A percentile compares a stretch with the other conserved stretches of the same genome.
These are phyloP conservation scores for Pteronotus mesoamericanus DNA, from an alignment of 2,797 vertebrate species.

Conservation along the genomic window DNA sequence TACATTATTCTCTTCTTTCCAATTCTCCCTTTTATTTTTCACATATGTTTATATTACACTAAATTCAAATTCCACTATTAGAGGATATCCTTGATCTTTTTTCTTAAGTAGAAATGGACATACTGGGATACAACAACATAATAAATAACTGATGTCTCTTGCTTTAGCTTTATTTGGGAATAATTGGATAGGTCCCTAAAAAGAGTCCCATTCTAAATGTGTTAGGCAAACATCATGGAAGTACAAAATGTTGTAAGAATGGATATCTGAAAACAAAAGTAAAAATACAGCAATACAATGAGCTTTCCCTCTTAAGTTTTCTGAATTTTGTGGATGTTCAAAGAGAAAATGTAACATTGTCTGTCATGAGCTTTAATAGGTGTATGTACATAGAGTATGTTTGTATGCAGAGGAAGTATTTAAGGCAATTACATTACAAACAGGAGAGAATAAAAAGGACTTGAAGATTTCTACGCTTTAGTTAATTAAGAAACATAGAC, in stretches of 20 bases:
- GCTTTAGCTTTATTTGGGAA: not conserved
- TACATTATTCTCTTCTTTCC: not conserved
- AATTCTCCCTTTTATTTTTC: not conserved
- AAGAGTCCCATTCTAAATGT: not conserved
- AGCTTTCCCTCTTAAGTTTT: not conserved
- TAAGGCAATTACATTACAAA: not conserved
- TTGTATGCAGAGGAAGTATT: not conserved
- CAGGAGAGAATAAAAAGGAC: not conserved
- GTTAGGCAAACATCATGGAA: not conserved
- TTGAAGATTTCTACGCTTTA: not conserved
- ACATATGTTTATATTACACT: not conserved
- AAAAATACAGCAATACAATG: not conserved
- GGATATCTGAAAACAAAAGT: not conserved
- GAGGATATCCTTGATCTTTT: not conserved
- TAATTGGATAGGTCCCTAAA: not conserved
- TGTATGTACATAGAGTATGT: not conserved
- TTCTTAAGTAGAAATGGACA: not conserved
- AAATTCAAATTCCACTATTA: not conserved
- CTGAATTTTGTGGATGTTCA: not conserved
- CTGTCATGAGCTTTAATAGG: not conserved
- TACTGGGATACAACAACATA: not conserved
- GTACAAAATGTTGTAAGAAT: not conserved
- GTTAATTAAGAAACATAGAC: not conserved
- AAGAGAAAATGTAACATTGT: not conserved
- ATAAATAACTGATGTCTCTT: not conserved